Conservation (phyloP, 2,888 invertebrate species). For the Cartodere bifasciata region DNA sequence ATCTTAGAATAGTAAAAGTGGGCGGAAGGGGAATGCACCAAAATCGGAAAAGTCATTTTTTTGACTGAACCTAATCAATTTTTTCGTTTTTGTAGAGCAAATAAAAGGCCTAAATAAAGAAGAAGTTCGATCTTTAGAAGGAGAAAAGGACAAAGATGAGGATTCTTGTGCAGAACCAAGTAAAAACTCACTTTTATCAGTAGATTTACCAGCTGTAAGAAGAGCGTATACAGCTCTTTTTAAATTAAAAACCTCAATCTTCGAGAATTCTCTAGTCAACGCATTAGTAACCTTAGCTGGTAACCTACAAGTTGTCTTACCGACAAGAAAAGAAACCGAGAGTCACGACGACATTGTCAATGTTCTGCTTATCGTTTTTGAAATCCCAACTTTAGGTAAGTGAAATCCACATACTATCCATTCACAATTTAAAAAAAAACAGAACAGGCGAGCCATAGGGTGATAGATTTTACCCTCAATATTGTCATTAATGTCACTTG, state of each 20-base stretch:
- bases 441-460: no score
- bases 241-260: conserved; percentile 31
- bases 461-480: no score
- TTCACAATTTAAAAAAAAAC: conserved; percentile 1
- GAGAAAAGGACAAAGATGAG: conserved; percentile 78
- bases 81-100: conserved; percentile 20
- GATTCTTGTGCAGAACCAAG: conserved; percentile 49
- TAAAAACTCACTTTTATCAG: conserved; percentile 27
- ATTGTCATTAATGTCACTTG: no score
- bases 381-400: conserved; percentile 33
- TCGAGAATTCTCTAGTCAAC: conserved; percentile 53
- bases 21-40: no score
- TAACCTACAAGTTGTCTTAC: conserved; percentile 57
- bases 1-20: no score
- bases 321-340: conserved; percentile 27
- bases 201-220: conserved; percentile 62
- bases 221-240: conserved; percentile 46
- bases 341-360: conserved; percentile 44
- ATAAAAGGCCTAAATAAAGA: conserved; percentile 52
- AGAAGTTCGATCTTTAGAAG: conserved; percentile 57
- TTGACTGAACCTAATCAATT: no score
- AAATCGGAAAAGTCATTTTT: no score
- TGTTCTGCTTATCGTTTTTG: conserved; percentile 37
- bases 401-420: no score
- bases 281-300: conserved; percentile 61